These are phyloP conservation scores for Thalpophila matura DNA, from an alignment of 2,888 invertebrate genomes.

Conservation along the genomic window DNA sequence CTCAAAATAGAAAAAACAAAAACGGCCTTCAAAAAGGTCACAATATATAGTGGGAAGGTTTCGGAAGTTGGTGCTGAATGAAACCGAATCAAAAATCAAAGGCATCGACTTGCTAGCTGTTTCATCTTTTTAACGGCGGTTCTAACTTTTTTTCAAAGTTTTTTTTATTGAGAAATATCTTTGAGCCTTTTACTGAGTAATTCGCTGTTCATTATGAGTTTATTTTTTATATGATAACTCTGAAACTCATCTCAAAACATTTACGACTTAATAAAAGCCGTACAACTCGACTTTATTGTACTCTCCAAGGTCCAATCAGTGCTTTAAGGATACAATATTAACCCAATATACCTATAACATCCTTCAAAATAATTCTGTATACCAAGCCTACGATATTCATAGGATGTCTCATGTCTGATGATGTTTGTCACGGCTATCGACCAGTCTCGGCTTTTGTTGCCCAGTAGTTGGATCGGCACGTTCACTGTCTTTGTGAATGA, in stretches of 20 bases:
- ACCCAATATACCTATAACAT: neutral
- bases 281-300: constrained; percentile 21
- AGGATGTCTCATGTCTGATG: constrained; percentile 41
- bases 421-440: constrained; percentile 52
- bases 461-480: constrained; percentile 10
- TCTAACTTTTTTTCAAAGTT: too few relatives aligned
- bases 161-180: constrained; percentile 1
- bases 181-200: constrained; percentile 8
- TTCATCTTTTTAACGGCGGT: too few relatives aligned
- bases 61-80: too few relatives aligned
- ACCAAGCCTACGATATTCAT: constrained; percentile 20
- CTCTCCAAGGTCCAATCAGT: constrained; percentile 10
- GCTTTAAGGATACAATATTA: constrained; percentile 14
- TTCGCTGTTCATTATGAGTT: constrained; percentile 23
- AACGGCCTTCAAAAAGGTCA: too few relatives aligned
- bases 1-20: too few relatives aligned
- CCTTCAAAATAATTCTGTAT: constrained; percentile 6
- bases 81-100: too few relatives aligned
- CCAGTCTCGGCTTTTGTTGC: constrained; percentile 38
- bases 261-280: constrained; percentile 14
- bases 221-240: neutral
- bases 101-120: too few relatives aligned
- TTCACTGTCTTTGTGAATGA: constrained; percentile 50
- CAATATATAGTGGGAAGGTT: too few relatives aligned
- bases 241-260: constrained; percentile 23